These are phyloP conservation scores for Tetramorium alpestre DNA, from an alignment of 1,140 invertebrate species.

Conservation along the genomic window DNA sequence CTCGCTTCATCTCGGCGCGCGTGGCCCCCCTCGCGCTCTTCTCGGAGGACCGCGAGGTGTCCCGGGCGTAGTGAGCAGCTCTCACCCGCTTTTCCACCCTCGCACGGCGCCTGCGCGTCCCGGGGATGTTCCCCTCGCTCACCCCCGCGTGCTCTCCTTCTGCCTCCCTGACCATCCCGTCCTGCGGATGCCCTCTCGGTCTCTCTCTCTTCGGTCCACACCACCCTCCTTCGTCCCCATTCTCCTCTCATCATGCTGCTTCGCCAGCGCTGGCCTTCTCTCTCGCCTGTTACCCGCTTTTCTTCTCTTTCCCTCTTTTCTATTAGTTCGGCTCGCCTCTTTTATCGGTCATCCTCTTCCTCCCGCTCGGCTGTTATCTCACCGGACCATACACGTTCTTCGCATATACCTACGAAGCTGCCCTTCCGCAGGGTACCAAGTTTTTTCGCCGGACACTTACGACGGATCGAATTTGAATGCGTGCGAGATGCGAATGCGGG, in stretches of 20 bases:
- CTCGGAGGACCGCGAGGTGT: conserved; percentile 79
- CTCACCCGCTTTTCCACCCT: conserved; percentile 81
- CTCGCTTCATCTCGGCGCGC: conserved; percentile 59
- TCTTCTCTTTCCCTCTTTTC: conserved; percentile 26
- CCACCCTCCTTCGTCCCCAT: neutral
- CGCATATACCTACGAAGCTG: neutral
- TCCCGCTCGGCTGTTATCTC: neutral
- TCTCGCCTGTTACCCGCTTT: neutral
- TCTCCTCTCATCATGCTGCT: conserved; percentile 25
- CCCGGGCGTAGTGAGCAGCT: conserved; percentile 85
- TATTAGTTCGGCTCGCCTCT: neutral
- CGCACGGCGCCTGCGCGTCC: conserved; percentile 81
- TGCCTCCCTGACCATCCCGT: conserved; percentile 39
- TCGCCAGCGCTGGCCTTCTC: neutral
- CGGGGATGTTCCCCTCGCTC: conserved; percentile 71
- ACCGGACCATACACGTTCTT: conserved; percentile 20
- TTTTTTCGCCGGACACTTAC: conserved; percentile 12
- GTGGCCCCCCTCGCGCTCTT: conserved; percentile 54
- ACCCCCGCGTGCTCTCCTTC: conserved; percentile 65
- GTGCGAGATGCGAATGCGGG: conserved; percentile 24
- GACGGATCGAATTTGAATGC: conserved; percentile 48
- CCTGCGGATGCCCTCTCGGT: conserved; percentile 30
- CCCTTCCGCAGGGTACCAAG: neutral
- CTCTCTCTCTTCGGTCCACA: conserved; percentile 15
- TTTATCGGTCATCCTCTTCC: conserved; percentile 44